Evolutionary conservation across 2,113 vertebrate genomes (phyloP).

Genomic region (Zosterops japonicus): DNA sequence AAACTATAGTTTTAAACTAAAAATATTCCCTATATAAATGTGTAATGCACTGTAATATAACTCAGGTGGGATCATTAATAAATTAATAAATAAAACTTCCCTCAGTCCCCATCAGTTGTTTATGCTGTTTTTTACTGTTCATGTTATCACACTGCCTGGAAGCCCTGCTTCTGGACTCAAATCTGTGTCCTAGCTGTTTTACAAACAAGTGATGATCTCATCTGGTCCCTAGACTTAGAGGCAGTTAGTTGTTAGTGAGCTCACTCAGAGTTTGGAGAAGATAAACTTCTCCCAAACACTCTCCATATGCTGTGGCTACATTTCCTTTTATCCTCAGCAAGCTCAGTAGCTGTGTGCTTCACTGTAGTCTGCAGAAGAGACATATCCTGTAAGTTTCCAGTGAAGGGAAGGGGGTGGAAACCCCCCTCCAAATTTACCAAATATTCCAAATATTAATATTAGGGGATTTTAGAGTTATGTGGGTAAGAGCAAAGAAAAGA

Average conservation of each 20-base stretch:
- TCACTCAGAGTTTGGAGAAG: background rate
- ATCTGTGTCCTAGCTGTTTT: background rate
- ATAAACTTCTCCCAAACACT: background rate
- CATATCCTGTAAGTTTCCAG: background rate
- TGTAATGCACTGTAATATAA: background rate
- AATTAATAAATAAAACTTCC: background rate
- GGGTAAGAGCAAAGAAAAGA: background rate
- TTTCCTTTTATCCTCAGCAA: constrained; percentile 7
- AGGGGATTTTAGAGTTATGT: background rate
- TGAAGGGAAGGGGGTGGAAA: background rate
- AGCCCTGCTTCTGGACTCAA: background rate
- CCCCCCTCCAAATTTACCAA: background rate
- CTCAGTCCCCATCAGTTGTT: background rate
- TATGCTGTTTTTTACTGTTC: background rate
- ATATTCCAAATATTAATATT: background rate
- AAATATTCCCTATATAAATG: background rate
- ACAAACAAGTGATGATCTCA: constrained; percentile 8
- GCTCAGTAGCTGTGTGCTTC: background rate
- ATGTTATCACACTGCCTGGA: background rate
- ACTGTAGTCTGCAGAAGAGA: background rate
- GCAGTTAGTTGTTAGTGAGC: background rate
- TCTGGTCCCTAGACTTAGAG: background rate
- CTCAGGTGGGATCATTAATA: background rate
- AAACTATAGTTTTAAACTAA: background rate
- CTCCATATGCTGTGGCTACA: background rate